Base-by-base conservation (phyloP, 2,113 vertebrate species). In the Ciconia stormi region DNA sequence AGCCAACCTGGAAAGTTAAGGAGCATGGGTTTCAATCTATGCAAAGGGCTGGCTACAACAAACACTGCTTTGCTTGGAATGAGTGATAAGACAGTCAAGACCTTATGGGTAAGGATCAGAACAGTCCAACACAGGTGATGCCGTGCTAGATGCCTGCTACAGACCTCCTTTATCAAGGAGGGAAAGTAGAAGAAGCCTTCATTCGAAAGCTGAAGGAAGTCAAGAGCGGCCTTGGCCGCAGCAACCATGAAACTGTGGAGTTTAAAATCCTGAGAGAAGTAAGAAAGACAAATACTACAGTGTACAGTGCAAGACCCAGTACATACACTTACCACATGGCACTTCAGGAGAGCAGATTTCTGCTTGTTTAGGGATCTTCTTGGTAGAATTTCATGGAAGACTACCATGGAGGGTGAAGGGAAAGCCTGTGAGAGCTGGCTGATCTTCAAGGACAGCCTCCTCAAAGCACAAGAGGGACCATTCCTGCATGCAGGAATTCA, bases 361-460 rank as follows among this genome's bases (percentile, higher is more conserved):
- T 71, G 21, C 52, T 74, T 63, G 16, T 58, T 67, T 46, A 38
- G 15, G 11, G 13, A 47, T 67, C 59, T 62, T 44, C 63, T 65
- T 11, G 25, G 40, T 44, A 78, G 40, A 66, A 62, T 46, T 38
- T 90, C 44, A 36, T 15, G 52, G 38, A 79, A 82, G 25, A 88
- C 16, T 19, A 80, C 16, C 21, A 12, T 0, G 0, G 14, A 62
- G 11, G 25, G 7, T 56, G 8, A 90, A 74, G 22, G 47, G 38
- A 92, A 81, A 66, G 55, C 38, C 79, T 85, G 25, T 4, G 27
- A 82, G 50, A 62, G 42, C 55, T 22, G 56, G 23, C 38, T 85
- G n/a, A 82, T 56, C 42, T 67, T 71, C 80, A 85, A 58, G 34
- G 16, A 42, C 18, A 74, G 20, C 11, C 53, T 77, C 42, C 58